phyloP scores from a whole-genome alignment of 1,140 invertebrate species.

The Drosophila varians region DNA sequence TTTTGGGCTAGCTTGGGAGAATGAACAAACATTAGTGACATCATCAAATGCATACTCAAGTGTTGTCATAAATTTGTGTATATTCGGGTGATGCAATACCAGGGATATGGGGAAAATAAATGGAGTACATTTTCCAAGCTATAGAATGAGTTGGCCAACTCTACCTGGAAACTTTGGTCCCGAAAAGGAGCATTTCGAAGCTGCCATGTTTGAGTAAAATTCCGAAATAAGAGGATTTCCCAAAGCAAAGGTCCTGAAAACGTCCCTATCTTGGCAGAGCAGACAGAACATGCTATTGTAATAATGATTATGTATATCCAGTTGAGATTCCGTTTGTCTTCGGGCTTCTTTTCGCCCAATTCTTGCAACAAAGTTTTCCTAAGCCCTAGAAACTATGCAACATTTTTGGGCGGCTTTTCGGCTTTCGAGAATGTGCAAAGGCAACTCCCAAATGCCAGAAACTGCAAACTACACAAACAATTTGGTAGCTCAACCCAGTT shows the following conservation, averaged over 20 bases:
- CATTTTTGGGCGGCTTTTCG: constrained; percentile 40
- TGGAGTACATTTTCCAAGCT: constrained; percentile 2
- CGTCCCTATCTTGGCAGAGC: background rate
- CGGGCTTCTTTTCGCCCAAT: constrained; percentile 1
- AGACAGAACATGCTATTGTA: background rate
- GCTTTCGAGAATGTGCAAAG: constrained; percentile 25
- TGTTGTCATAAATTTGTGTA: constrained; percentile 45
- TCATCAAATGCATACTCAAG: constrained; percentile 51
- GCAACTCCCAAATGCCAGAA: constrained; percentile 24
- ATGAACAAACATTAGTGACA: constrained; percentile 40
- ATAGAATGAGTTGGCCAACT: constrained; percentile 9
- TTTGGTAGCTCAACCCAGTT: constrained; percentile 9
- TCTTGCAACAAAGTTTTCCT: constrained; percentile 35
- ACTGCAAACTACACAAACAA: constrained; percentile 11
- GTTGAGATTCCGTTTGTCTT: constrained; percentile 5
- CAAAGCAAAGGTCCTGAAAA: background rate
- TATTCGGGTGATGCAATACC: constrained; percentile 32
- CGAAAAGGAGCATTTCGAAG: background rate
- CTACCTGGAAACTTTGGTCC: background rate
- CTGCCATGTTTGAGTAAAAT: background rate
- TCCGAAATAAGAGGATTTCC: background rate
- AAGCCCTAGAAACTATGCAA: constrained; percentile 31
- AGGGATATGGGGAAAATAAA: constrained; percentile 11
- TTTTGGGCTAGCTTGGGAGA: constrained; percentile 7
- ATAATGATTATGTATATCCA: constrained; percentile 34